Evolutionary conservation across 2,888 invertebrate species (phyloP).

Genomic region (Tuta absoluta): DNA sequence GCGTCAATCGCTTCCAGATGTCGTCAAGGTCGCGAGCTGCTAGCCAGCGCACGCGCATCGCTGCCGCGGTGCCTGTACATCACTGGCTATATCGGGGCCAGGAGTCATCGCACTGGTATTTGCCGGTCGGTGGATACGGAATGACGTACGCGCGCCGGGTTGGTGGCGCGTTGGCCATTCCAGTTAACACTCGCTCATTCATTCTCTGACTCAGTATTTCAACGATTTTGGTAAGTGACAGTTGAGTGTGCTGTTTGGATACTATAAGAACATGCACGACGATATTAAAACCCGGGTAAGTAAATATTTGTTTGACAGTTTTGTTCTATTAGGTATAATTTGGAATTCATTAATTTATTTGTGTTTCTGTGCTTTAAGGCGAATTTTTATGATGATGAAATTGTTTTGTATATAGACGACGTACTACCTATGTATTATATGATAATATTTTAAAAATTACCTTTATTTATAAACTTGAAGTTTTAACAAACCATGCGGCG

Average conservation of each 20-base stretch:
- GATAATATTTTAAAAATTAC: too few relatives aligned
- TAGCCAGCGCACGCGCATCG: conserved; percentile 48
- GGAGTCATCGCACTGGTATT: conserved; percentile 43
- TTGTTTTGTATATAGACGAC: too few relatives aligned
- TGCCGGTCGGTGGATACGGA: conserved; percentile 45
- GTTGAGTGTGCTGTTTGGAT: conserved; percentile 36
- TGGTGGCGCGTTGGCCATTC: conserved; percentile 33
- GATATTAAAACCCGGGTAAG: conserved; percentile 57
- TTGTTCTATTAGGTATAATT: neutral
- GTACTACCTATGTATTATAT: too few relatives aligned
- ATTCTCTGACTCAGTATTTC: conserved; percentile 50
- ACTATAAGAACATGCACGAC: conserved; percentile 49
- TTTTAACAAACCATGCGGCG: neutral
- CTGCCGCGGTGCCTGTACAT: conserved; percentile 44
- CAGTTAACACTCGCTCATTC: conserved; percentile 34
- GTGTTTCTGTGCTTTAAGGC: neutral
- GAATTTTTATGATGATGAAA: neutral
- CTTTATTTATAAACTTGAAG: too few relatives aligned
- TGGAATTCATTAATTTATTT: neutral
- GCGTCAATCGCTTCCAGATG: conserved; percentile 48
- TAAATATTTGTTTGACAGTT: conserved; percentile 16
- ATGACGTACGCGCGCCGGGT: conserved; percentile 34
- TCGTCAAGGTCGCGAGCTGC: conserved; percentile 39
- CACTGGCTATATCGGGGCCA: conserved; percentile 44
- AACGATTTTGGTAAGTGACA: conserved; percentile 42